Conservation (phyloP, 2,113 vertebrate genomes). For the Menura novaehollandiae region DNA sequence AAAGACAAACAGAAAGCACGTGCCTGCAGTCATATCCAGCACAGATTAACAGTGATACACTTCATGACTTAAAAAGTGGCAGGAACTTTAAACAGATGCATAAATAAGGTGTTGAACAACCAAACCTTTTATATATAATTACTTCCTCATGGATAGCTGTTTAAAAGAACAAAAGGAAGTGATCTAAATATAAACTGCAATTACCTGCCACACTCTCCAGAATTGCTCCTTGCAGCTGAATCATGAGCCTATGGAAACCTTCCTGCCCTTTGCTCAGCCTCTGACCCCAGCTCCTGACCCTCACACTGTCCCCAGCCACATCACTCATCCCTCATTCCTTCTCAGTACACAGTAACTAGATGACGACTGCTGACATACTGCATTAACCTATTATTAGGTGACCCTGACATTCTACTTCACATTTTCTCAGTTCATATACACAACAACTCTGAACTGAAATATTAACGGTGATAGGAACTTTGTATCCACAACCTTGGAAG, state of each 20-base stretch:
- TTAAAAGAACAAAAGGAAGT: neutral
- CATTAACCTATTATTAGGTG: constrained; percentile 8
- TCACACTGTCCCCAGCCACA: neutral
- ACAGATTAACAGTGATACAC: neutral
- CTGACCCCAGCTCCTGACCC: neutral
- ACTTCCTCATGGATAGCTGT: neutral
- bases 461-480: neutral
- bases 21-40: neutral
- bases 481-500: neutral
- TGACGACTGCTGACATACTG: neutral
- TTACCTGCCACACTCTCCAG: neutral
- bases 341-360: neutral
- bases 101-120: neutral
- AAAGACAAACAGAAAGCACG: neutral
- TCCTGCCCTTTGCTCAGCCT: neutral
- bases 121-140: neutral
- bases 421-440: neutral
- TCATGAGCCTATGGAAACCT: neutral
- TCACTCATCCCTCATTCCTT: neutral
- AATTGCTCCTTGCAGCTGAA: neutral
- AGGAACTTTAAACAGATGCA: neutral
- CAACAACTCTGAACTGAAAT: neutral
- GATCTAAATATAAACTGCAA: neutral
- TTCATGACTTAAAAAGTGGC: neutral
- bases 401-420: neutral